Evolutionary conservation across 2,797 vertebrate species (phyloP).

Genomic region (Pipistrellus kuhlii): DNA sequence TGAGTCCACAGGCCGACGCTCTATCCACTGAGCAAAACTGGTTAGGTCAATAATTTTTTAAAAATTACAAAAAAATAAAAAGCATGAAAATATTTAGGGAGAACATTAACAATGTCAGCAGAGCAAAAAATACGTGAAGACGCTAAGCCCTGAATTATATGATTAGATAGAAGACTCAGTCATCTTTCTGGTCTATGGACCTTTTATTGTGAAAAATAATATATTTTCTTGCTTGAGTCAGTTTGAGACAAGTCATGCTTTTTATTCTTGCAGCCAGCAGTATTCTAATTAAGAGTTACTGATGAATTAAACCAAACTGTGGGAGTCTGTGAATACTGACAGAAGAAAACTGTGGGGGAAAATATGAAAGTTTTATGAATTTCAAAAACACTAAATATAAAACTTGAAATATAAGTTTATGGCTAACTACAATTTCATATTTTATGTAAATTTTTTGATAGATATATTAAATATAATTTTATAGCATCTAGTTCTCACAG

Average conservation of each 20-base stretch:
- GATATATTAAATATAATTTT: conserved; percentile 52
- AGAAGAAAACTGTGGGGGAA: neutral
- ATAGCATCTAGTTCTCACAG: neutral
- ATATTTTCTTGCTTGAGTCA: conserved; percentile 16
- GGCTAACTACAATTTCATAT: conserved; percentile 1
- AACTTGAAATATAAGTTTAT: neutral
- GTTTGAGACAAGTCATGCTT: conserved; percentile 8
- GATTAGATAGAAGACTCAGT: neutral
- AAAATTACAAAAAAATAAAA: neutral
- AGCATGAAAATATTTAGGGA: conserved; percentile 17
- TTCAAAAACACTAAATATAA: conserved; percentile 39
- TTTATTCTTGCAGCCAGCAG: neutral
- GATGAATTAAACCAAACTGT: conserved; percentile 7
- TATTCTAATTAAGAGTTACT: neutral
- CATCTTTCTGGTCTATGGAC: neutral
- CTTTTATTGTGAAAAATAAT: neutral
- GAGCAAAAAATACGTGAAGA: neutral
- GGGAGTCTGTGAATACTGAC: neutral
- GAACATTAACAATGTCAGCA: neutral
- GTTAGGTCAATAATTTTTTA: no score
- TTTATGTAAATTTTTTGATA: conserved; percentile 19
- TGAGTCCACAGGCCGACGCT: no score
- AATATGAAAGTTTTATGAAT: neutral
- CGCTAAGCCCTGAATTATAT: neutral
- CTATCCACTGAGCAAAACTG: no score